Conservation (phyloP, 2,888 invertebrate genomes). For the Coelinius sp. region DNA sequence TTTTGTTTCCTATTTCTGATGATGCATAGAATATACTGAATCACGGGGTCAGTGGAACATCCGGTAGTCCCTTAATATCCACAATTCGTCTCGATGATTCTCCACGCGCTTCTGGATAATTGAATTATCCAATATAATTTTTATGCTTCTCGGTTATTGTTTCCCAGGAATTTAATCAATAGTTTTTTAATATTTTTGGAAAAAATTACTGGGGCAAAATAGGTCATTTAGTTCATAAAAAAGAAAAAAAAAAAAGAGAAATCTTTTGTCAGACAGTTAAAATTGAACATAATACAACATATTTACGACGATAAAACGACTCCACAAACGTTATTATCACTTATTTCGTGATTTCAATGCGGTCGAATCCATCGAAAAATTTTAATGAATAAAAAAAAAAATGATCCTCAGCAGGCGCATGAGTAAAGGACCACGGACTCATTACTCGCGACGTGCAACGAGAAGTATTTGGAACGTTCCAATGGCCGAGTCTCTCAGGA, state of each 20-base stretch:
- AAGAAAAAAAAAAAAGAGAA: too few species aligned
- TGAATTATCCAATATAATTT: neutral
- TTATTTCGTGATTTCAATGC: neutral
- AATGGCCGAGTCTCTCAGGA: slow-evolving; percentile 59
- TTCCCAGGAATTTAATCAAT: too few species aligned
- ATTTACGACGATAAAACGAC: too few species aligned
- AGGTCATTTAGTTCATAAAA: too few species aligned
- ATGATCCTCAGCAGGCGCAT: neutral
- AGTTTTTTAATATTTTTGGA: too few species aligned
- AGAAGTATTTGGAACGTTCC: slow-evolving; percentile 69
- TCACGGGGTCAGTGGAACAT: slow-evolving; percentile 18
- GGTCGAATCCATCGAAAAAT: too few species aligned
- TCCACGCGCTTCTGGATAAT: neutral
- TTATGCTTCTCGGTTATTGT: too few species aligned
- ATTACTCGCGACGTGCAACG: slow-evolving; percentile 59
- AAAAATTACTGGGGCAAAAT: too few species aligned
- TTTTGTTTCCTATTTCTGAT: neutral
- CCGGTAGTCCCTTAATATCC: slow-evolving; percentile 14
- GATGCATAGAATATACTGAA: slow-evolving; percentile 12
- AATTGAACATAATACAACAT: too few species aligned
- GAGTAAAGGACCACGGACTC: slow-evolving; percentile 48
- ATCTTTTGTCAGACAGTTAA: too few species aligned
- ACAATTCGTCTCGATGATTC: neutral
- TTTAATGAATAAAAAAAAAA: neutral
- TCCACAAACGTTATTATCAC: too few species aligned